A percentile compares a stretch with the other conserved stretches of the same genome.
Evolutionary conservation across 2,113 vertebrate genomes (phyloP).

Genomic region (Melanotaenia duboulayi): DNA sequence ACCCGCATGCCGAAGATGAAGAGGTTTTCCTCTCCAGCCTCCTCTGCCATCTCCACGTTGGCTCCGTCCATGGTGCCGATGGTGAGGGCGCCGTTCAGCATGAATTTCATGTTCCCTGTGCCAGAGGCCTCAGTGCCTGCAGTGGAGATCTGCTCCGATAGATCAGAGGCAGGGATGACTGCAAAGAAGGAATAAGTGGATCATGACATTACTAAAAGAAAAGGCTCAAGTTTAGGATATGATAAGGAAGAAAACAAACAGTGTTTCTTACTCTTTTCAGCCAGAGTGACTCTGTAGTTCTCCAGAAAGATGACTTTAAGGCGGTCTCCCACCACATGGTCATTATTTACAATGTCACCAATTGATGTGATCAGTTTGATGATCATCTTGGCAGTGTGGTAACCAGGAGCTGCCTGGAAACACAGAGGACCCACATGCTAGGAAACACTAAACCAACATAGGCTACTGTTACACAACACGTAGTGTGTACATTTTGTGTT

Average conservation of each 20-base stretch:
- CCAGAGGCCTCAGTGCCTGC: conserved; percentile 93
- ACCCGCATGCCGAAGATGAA: conserved; percentile 95
- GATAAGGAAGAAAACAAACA: background rate
- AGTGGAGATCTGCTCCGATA: conserved; percentile 94
- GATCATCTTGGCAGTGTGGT: conserved; percentile 95
- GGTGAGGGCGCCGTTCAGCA: conserved; percentile 93
- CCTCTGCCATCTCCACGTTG: conserved; percentile 95
- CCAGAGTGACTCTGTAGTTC: conserved; percentile 93
- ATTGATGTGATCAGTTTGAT: conserved; percentile 92
- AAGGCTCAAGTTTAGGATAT: background rate
- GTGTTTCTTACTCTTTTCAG: conserved; percentile 87
- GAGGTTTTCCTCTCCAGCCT: conserved; percentile 89
- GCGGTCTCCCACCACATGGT: conserved; percentile 88
- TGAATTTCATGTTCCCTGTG: conserved; percentile 96
- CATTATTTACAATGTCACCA: conserved; percentile 91
- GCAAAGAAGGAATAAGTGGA: background rate
- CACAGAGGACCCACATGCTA: background rate
- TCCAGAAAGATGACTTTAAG: conserved; percentile 93
- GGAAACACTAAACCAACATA: background rate
- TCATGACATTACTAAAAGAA: background rate
- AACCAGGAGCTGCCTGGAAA: conserved; percentile 90
- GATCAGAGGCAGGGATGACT: conserved; percentile 89
- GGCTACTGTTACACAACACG: background rate
- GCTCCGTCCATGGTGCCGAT: conserved; percentile 96
- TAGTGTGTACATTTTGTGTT: too few species aligned